phyloP scores from a whole-genome alignment of 2,113 vertebrate species.

The Noctilio leporinus region DNA sequence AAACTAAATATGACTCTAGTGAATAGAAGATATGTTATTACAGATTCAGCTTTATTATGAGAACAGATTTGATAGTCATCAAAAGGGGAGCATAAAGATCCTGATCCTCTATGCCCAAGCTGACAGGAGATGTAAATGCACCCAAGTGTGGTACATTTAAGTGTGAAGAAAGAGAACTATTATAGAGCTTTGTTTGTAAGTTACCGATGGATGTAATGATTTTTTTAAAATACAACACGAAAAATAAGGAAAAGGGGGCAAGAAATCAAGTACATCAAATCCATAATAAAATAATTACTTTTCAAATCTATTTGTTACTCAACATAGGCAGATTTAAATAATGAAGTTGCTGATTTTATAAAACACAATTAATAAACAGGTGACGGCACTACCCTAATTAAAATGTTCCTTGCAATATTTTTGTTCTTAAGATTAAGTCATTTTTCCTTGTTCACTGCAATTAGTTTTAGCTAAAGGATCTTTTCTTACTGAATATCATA shows the following conservation, averaged over 20 bases:
- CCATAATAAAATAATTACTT: not conserved
- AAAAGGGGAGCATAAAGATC: not conserved
- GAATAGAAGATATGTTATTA: not conserved
- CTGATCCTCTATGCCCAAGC: accelerated
- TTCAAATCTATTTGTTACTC: slow-evolving; percentile 44
- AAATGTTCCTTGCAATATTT: not conserved
- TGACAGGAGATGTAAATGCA: not conserved
- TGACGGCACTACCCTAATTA: not conserved
- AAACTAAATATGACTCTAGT: not conserved
- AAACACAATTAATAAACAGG: slow-evolving; percentile 53
- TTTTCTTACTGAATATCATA: slow-evolving; percentile 36
- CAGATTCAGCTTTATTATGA: not conserved
- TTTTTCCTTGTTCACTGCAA: slow-evolving; percentile 11
- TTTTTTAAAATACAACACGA: not conserved
- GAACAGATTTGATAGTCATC: not conserved
- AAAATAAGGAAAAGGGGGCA: not conserved
- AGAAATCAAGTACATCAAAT: not conserved
- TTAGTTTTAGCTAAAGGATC: slow-evolving; percentile 63
- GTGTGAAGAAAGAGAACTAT: not conserved
- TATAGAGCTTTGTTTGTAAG: not conserved
- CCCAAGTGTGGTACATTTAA: not conserved
- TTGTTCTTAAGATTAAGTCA: not conserved
- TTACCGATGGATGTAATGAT: not conserved
- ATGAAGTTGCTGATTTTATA: slow-evolving; percentile 58
- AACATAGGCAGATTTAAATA: slow-evolving; percentile 21